These are phyloP conservation scores for Bubo blakistoni DNA, from an alignment of 2,113 vertebrate species.

Conservation along the genomic window DNA sequence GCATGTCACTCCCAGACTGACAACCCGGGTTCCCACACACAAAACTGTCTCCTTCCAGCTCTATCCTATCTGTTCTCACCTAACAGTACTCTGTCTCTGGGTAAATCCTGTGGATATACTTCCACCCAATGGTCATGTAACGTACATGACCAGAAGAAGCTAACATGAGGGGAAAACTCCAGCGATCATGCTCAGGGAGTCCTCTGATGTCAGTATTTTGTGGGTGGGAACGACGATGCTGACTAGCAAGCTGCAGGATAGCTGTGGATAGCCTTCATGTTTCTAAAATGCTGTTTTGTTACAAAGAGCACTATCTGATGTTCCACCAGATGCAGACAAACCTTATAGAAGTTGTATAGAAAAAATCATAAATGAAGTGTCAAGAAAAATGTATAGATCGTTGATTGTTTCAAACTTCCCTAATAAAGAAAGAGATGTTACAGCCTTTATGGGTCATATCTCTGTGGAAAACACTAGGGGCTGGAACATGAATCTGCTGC, in stretches of 20 bases:
- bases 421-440: neutral
- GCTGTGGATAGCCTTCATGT: neutral
- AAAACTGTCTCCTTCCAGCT: neutral
- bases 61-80: neutral
- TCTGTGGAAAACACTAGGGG: neutral
- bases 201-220: constrained; percentile 41
- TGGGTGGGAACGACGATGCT: constrained; percentile 39
- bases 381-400: neutral
- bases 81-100: neutral
- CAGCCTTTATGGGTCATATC: neutral
- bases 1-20: neutral
- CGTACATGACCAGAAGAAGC: constrained; percentile 56
- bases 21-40: neutral
- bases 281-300: neutral
- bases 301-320: neutral
- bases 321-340: neutral
- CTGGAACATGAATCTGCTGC: constrained; percentile 7
- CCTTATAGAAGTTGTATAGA: neutral
- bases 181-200: constrained; percentile 53
- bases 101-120: constrained; percentile 67
- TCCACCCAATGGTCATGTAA: constrained; percentile 75
- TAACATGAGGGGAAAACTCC: constrained; percentile 73
- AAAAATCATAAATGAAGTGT: neutral
- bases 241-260: constrained; percentile 8
- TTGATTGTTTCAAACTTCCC: neutral